A percentile compares a stretch with the other conserved stretches of the same genome.
Conservation (phyloP, 2,113 vertebrate species). For the Scytalopus superciliaris region DNA sequence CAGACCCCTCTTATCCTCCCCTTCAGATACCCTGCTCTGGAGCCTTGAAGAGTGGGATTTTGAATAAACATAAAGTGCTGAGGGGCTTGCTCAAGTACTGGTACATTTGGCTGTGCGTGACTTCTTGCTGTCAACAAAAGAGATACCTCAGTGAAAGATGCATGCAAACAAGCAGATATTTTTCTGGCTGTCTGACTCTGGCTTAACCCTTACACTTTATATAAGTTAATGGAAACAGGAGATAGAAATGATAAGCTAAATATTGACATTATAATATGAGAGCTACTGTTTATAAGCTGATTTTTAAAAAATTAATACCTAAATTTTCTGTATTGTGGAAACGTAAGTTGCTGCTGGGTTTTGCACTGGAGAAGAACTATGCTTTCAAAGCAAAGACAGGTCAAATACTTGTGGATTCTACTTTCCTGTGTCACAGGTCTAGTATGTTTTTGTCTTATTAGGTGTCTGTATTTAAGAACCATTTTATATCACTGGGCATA, state of each 20-base stretch:
- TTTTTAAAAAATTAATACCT: background rate
- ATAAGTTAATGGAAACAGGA: background rate
- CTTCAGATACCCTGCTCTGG: background rate
- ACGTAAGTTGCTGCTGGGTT: background rate
- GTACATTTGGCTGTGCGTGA: background rate
- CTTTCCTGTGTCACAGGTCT: background rate
- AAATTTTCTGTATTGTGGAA: background rate
- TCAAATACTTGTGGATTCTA: background rate
- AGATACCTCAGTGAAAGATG: slow-evolving; percentile 1
- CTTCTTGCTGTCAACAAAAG: slow-evolving; percentile 19
- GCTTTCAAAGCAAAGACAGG: background rate
- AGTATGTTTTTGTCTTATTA: background rate
- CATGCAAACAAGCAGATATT: slow-evolving; percentile 8
- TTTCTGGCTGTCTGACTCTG: background rate
- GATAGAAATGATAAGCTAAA: background rate
- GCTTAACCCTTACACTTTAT: background rate
- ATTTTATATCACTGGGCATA: background rate
- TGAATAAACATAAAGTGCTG: slow-evolving; percentile 18
- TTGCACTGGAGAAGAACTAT: background rate
- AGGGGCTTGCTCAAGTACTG: background rate
- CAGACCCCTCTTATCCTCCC: background rate
- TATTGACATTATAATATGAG: background rate
- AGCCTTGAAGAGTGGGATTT: background rate
- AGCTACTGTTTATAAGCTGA: background rate
- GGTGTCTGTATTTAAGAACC: background rate